phyloP scores from a whole-genome alignment of 2,888 invertebrate species.

The Nineta flava region DNA sequence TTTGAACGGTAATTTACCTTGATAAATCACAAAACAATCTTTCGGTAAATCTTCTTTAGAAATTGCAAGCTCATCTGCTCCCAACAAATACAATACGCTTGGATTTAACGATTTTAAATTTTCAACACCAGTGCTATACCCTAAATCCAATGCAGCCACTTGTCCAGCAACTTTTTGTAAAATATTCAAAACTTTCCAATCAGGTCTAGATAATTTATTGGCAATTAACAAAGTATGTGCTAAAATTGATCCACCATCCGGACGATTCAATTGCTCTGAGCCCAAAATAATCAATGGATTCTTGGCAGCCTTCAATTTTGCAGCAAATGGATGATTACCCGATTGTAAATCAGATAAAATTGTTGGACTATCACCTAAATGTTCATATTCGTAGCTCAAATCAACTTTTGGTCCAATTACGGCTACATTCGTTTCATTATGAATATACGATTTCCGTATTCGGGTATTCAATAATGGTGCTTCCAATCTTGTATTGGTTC shows the following conservation, averaged over 20 bases:
- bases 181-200: conserved; percentile 82
- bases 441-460: conserved; percentile 88
- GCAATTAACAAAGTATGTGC: conserved; percentile 47
- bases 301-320: conserved; percentile 59
- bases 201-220: conserved; percentile 33
- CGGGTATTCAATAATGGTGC: conserved; percentile 93
- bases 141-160: conserved; percentile 90
- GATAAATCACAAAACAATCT: conserved; percentile 78
- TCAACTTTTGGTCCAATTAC: conserved; percentile 83
- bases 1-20: conserved; percentile 34
- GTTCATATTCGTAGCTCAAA: conserved; percentile 82
- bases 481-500: conserved; percentile 94
- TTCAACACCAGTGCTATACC: conserved; percentile 64
- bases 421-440: conserved; percentile 78
- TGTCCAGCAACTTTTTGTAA: conserved; percentile 85
- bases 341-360: conserved; percentile 56
- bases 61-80: conserved; percentile 81
- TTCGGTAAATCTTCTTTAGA: conserved; percentile 60
- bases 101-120: conserved; percentile 47
- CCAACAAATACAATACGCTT: conserved; percentile 74
- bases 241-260: conserved; percentile 63
- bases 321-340: conserved; percentile 52
- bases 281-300: conserved; percentile 86
- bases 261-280: conserved; percentile 60
- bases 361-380: conserved; percentile 68